Evolutionary conservation across 2,113 vertebrate species (phyloP).

Genomic region (Excalfactoria chinensis): DNA sequence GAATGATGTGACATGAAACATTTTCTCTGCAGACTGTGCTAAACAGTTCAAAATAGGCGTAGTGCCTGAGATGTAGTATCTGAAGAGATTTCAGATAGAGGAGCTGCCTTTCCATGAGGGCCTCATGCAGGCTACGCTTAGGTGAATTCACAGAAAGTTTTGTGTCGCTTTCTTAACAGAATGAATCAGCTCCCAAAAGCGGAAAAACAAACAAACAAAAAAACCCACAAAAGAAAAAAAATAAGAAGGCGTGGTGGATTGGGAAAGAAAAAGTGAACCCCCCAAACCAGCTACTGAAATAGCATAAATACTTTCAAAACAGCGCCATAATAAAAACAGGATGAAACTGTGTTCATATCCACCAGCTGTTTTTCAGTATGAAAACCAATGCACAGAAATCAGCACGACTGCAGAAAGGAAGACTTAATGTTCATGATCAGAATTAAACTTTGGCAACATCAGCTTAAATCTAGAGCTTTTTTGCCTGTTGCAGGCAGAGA

Average conservation of each 20-base stretch:
- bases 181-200: not conserved
- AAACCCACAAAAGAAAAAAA: not conserved
- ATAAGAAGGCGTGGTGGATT: not conserved
- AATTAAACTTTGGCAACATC: not conserved
- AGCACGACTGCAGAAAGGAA: not conserved
- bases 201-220: not conserved
- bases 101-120: not conserved
- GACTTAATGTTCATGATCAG: not conserved
- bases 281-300: not conserved
- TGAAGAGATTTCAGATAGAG: not conserved
- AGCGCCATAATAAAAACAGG: not conserved
- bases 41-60: not conserved
- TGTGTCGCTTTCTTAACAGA: not conserved
- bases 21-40: not conserved
- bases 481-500: not conserved
- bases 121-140: not conserved
- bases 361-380: not conserved
- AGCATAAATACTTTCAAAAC: not conserved
- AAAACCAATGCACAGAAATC: not conserved
- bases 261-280: not conserved
- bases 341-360: not conserved
- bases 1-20: not conserved
- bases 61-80: not conserved
- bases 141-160: not conserved
- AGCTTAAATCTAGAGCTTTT: not conserved